Percentiles rank a stretch among this genome's conserved stretches.
Conservation (phyloP, 2,888 invertebrate species). For the Polyommatus icarus region DNA sequence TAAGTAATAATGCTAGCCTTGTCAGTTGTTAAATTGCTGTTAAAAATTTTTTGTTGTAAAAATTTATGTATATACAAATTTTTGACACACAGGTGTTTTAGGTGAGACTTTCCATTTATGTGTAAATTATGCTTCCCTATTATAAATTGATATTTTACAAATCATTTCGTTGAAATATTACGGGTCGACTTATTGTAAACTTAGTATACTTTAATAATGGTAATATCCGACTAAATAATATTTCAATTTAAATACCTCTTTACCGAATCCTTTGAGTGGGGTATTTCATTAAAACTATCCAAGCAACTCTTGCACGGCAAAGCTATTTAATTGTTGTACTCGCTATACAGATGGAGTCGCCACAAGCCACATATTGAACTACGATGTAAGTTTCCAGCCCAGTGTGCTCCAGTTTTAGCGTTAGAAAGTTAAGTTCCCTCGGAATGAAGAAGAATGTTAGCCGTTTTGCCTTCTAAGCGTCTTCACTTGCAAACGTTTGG, state of each 20-base stretch:
- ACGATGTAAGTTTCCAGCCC: constrained; percentile 18
- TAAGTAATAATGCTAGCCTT: background rate
- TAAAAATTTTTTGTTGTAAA: background rate
- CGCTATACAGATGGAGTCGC: constrained; percentile 14
- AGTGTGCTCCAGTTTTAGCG: constrained; percentile 5
- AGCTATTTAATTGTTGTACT: constrained; percentile 21
- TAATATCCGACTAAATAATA: background rate
- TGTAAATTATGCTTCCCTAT: too few relatives aligned
- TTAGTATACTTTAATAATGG: background rate
- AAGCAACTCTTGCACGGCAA: constrained; percentile 22
- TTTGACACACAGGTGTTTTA: background rate
- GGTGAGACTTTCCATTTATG: background rate
- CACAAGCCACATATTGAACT: constrained; percentile 23
- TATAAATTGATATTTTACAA: too few relatives aligned
- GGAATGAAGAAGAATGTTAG: background rate
- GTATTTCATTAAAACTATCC: constrained; percentile 25
- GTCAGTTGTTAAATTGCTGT: background rate
- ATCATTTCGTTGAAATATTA: background rate
- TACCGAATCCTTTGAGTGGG: constrained; percentile 15
- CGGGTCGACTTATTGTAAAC: background rate
- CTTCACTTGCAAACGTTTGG: background rate
- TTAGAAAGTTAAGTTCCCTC: constrained; percentile 10
- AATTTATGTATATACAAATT: background rate
- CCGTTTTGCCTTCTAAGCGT: background rate
- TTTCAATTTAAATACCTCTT: constrained; percentile 9